phyloP scores from a whole-genome alignment of 2,113 vertebrate species.

The Crotalus tigris region DNA sequence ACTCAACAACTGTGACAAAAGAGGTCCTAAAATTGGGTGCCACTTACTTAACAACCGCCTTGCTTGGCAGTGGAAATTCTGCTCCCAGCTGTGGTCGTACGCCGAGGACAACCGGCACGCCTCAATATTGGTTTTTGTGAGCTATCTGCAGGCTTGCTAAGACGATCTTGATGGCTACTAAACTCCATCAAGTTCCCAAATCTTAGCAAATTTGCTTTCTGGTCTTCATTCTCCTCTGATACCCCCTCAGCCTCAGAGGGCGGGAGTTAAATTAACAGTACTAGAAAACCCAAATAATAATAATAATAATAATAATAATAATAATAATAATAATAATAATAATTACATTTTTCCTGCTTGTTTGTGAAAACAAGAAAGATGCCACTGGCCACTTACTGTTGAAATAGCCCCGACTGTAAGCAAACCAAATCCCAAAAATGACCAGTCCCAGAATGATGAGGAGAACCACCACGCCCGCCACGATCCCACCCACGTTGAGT shows the following conservation, averaged over 20 bases:
- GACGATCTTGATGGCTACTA: not conserved
- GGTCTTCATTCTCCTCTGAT: not conserved
- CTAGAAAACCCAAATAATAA: too few relatives aligned
- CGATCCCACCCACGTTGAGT: conserved; percentile 81
- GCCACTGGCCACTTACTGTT: conserved; percentile 73
- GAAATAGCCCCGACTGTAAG: conserved; percentile 82
- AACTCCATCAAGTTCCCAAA: not conserved
- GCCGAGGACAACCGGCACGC: not conserved
- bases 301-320: too few relatives aligned
- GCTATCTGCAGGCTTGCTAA: not conserved
- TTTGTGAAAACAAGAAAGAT: not conserved
- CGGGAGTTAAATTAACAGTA: not conserved
- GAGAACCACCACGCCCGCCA: conserved; percentile 76
- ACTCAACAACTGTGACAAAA: too few relatives aligned
- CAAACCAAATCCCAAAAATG: conserved; percentile 80
- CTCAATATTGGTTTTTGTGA: too few relatives aligned
- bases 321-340: too few relatives aligned
- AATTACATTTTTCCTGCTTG: not conserved
- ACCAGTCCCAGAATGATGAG: conserved; percentile 71
- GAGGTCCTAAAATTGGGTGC: too few relatives aligned
- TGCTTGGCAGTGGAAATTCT: not conserved
- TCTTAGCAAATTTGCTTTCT: not conserved
- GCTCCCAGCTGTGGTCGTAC: not conserved
- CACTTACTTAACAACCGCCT: not conserved
- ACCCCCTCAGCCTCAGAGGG: not conserved